A percentile compares a stretch with the other conserved stretches of the same genome.
Evolutionary conservation across 2,113 vertebrate species (phyloP).

Genomic region (Podarcis muralis): DNA sequence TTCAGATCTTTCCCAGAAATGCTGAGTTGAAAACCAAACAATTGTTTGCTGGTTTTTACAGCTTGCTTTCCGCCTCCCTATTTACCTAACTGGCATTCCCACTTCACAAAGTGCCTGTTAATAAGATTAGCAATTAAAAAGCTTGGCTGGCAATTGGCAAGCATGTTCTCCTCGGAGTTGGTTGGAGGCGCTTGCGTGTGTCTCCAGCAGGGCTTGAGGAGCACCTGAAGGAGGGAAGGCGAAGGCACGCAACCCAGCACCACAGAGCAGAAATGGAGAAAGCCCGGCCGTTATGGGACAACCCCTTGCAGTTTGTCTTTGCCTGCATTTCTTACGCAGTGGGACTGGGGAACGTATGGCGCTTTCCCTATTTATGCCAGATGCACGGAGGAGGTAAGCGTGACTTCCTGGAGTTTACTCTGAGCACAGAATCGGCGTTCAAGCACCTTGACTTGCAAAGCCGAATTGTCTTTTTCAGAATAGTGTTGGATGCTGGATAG

Average conservation of each 20-base stretch:
- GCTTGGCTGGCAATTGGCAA: conserved; percentile 68
- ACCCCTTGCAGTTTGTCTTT: conserved; percentile 86
- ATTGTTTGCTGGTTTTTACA: conserved; percentile 55
- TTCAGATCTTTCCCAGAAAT: conserved; percentile 61
- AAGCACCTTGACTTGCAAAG: not conserved
- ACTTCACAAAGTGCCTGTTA: conserved; percentile 72
- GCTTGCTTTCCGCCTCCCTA: conserved; percentile 31
- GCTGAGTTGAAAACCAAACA: conserved; percentile 51
- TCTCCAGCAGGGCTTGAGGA: conserved; percentile 52
- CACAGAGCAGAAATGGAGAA: conserved; percentile 71
- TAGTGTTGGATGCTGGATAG: not conserved
- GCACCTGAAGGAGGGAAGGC: conserved; percentile 34
- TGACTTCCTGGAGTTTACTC: conserved; percentile 12
- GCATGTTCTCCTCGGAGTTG: conserved; percentile 41
- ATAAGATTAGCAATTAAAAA: conserved; percentile 84
- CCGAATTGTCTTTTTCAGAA: not conserved
- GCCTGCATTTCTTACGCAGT: conserved; percentile 94
- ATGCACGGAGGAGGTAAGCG: conserved; percentile 94
- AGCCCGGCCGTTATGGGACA: conserved; percentile 84
- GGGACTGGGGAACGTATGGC: conserved; percentile 94
- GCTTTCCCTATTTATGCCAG: conserved; percentile 95
- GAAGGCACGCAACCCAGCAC: conserved; percentile 16
- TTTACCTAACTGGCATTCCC: conserved; percentile 70
- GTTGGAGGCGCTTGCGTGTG: conserved; percentile 19
- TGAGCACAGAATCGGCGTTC: not conserved